Evolutionary conservation across 2,113 vertebrate species (phyloP).

Genomic region (Corapipo altera): DNA sequence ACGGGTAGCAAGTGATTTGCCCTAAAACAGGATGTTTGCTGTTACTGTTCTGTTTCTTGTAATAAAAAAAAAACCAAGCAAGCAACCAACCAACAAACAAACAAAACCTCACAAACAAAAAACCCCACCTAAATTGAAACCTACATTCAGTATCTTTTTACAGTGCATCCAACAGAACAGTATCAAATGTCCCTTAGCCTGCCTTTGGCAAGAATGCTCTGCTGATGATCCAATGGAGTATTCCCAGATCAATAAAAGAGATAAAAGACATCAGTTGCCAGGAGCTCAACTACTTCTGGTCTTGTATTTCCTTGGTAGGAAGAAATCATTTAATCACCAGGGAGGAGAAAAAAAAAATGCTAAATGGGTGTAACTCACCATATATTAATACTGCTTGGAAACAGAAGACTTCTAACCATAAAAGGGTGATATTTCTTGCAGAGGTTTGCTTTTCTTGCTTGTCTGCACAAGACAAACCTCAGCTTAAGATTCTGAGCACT

Average conservation of each 20-base stretch:
- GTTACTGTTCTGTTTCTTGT: not conserved
- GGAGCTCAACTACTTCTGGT: not conserved
- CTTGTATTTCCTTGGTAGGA: not conserved
- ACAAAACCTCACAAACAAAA: not conserved
- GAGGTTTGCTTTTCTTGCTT: not conserved
- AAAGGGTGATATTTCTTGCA: not conserved
- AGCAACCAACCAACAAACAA: not conserved
- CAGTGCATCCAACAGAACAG: not conserved
- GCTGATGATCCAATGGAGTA: not conserved
- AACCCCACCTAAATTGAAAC: not conserved
- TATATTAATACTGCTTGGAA: not conserved
- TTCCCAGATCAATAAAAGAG: not conserved
- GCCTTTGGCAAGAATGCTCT: not conserved
- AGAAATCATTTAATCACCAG: not conserved
- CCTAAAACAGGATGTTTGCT: not conserved
- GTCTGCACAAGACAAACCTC: not conserved
- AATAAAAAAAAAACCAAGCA: not conserved
- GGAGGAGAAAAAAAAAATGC: not conserved
- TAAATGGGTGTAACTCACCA: not conserved
- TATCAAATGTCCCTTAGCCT: not conserved
- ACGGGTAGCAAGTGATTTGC: not conserved
- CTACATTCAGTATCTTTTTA: not conserved
- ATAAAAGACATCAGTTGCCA: not conserved
- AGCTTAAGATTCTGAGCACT: not conserved
- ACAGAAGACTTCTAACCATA: not conserved